Conservation (phyloP, 2,797 vertebrate species). For the Protosalanx chinensis region DNA sequence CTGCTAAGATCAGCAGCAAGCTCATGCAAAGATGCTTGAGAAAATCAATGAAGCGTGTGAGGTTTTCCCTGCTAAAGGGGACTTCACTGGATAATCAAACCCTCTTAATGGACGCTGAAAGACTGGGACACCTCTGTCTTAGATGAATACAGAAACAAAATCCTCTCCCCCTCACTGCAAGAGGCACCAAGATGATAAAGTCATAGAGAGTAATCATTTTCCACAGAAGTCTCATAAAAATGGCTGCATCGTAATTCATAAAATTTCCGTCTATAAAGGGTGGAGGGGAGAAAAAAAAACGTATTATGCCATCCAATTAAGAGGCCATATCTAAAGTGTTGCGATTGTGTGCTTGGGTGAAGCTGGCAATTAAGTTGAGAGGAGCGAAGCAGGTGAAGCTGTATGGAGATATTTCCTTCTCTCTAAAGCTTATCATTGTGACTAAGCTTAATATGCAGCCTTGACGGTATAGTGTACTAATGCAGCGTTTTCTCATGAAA, state of each 20-base stretch:
- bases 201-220: neutral
- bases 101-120: constrained; percentile 2
- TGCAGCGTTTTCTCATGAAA: no score
- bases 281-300: constrained; percentile 1
- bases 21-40: constrained; percentile 19
- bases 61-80: constrained; percentile 27
- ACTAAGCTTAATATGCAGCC: no score
- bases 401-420: no score
- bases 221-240: constrained; percentile 6
- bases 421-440: no score
- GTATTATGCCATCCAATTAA: constrained; percentile 27
- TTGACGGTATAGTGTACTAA: no score
- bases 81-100: constrained; percentile 13
- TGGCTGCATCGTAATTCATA: constrained; percentile 11
- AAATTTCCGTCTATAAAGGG: neutral
- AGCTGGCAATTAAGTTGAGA: neutral
- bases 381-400: no score
- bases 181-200: neutral
- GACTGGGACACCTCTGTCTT: neutral
- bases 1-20: constrained; percentile 11
- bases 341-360: neutral
- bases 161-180: neutral
- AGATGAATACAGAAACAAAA: neutral
- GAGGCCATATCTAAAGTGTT: neutral
- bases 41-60: constrained; percentile 24